Percentiles rank a stretch among this genome's conserved stretches.
These are phyloP conservation scores for Tridacna gigas DNA, from an alignment of 2,888 invertebrate genomes.

Conservation along the genomic window DNA sequence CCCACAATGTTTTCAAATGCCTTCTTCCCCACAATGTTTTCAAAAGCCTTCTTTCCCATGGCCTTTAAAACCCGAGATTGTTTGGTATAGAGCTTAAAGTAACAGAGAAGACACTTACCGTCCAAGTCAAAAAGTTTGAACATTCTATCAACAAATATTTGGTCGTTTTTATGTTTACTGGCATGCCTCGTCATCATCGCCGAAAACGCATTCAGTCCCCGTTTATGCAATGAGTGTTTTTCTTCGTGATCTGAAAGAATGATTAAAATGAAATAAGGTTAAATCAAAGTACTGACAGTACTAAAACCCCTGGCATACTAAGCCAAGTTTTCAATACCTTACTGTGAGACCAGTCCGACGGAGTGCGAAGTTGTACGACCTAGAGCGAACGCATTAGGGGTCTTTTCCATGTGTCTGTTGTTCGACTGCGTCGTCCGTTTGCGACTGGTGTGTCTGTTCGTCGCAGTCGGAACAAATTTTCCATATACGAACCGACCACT, in stretches of 20 bases:
- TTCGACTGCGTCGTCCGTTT: too few relatives aligned
- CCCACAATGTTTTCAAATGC: neutral
- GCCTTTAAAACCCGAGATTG: neutral
- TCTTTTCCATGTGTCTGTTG: too few relatives aligned
- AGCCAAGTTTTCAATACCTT: neutral
- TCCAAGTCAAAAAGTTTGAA: conserved; percentile 61
- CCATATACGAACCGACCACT: too few relatives aligned
- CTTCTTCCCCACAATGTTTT: neutral
- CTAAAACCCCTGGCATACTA: neutral
- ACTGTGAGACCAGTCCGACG: too few relatives aligned
- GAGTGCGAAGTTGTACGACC: too few relatives aligned
- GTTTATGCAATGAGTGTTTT: conserved; percentile 33
- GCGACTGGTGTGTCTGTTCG: too few relatives aligned
- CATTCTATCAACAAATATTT: conserved; percentile 57
- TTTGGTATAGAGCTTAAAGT: neutral
- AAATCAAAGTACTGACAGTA: neutral
- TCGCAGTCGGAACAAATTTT: too few relatives aligned
- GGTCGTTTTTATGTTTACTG: conserved; percentile 55
- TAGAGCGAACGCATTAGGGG: too few relatives aligned
- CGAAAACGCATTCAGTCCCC: conserved; percentile 50
- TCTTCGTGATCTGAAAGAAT: conserved; percentile 46
- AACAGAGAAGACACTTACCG: conserved; percentile 33
- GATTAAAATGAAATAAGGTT: neutral
- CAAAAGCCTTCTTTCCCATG: too few relatives aligned
- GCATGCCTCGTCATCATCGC: conserved; percentile 59